Evolutionary conservation across 2,888 invertebrate species (phyloP).

Genomic region (Caenorhabditis afra): DNA sequence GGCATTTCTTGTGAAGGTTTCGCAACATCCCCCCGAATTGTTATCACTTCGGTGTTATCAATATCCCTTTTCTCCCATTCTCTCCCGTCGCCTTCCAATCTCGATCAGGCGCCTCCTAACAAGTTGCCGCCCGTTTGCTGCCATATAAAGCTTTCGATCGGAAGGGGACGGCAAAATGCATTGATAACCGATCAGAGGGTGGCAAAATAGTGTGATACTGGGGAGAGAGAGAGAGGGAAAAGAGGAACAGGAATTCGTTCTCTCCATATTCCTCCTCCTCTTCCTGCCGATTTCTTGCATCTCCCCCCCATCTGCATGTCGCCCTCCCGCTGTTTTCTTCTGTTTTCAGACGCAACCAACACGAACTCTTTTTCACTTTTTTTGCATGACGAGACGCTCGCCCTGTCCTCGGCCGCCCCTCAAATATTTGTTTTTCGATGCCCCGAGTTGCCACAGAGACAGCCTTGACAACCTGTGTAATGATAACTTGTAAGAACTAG

Average conservation of each 20-base stretch:
- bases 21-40: background rate
- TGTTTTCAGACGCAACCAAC: background rate
- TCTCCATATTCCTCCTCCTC: background rate
- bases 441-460: background rate
- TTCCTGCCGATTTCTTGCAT: constrained; percentile 14
- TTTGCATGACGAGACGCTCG: background rate
- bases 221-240: constrained; percentile 6
- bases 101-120: constrained; percentile 2
- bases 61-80: background rate
- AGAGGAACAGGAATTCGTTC: constrained; percentile 48
- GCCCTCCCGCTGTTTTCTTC: background rate
- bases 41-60: background rate
- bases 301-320: background rate
- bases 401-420: too few species aligned
- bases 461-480: constrained; percentile 7
- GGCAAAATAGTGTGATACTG: constrained; percentile 7
- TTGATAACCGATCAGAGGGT: constrained; percentile 29
- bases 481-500: constrained; percentile 17
- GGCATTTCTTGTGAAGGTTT: background rate
- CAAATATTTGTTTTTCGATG: too few species aligned
- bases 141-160: constrained; percentile 20
- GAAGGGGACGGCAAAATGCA: constrained; percentile 17
- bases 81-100: background rate
- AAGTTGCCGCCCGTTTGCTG: constrained; percentile 27
- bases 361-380: background rate